Conservation (phyloP, 2,113 vertebrate genomes). For the Perca fluviatilis region DNA sequence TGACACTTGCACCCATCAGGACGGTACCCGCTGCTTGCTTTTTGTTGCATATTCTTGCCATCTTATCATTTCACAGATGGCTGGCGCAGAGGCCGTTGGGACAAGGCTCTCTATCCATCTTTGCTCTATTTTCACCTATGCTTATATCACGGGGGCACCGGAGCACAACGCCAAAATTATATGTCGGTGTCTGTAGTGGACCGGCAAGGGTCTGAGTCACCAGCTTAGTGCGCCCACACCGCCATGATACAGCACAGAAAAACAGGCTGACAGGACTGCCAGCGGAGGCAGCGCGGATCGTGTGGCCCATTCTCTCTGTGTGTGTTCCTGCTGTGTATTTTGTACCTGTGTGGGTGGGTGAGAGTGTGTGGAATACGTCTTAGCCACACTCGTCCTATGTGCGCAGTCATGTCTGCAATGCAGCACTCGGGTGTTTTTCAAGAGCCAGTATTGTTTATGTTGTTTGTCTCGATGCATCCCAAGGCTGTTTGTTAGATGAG, state of each 20-base stretch:
- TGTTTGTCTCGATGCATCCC: constrained; percentile 65
- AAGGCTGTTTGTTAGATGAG: constrained; percentile 74
- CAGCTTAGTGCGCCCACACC: constrained; percentile 65
- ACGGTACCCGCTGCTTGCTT: constrained; percentile 47
- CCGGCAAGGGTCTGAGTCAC: constrained; percentile 76
- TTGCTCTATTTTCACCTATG: constrained; percentile 69
- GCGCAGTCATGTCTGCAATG: constrained; percentile 78
- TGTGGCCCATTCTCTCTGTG: constrained; percentile 32
- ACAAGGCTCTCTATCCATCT: constrained; percentile 71
- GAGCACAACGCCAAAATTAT: constrained; percentile 73
- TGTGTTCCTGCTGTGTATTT: constrained; percentile 54
- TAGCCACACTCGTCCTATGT: constrained; percentile 61
- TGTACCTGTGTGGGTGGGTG: constrained; percentile 68
- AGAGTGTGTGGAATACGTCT: constrained; percentile 48
- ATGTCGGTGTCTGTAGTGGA: constrained; percentile 78
- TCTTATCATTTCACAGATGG: constrained; percentile 72
- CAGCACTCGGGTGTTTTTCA: constrained; percentile 60
- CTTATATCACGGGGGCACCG: constrained; percentile 68
- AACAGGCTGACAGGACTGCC: constrained; percentile 66
- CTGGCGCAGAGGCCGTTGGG: constrained; percentile 61
- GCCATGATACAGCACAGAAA: constrained; percentile 65
- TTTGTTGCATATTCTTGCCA: constrained; percentile 68
- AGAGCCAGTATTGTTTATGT: constrained; percentile 71
- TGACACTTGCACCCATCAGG: constrained; percentile 52
- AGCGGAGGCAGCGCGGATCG: constrained; percentile 46